Evolutionary conservation across 2,113 vertebrate species (phyloP).

Genomic region (cat (Felis catus)): DNA sequence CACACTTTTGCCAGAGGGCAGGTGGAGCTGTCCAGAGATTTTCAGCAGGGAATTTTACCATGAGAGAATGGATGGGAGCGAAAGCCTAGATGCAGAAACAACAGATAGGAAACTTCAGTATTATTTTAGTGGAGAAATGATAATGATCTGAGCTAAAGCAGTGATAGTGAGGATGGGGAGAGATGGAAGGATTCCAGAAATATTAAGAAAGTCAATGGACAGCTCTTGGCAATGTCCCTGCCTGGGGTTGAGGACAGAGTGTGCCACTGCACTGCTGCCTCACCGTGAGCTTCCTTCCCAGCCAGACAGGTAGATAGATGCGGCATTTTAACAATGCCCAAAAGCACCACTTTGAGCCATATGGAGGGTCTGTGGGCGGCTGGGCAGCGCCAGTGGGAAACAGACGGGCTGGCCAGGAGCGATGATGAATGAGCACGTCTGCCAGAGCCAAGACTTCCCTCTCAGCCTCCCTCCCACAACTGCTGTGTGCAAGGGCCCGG

Average conservation of each 20-base stretch:
- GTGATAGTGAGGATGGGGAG: not conserved
- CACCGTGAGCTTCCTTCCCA: not conserved
- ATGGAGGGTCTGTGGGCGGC: conserved; percentile 18
- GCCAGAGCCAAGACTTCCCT: not conserved
- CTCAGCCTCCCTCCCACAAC: not conserved
- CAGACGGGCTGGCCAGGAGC: not conserved
- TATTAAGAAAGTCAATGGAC: not conserved
- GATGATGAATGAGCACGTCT: not conserved
- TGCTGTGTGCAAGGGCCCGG: rapidly evolving
- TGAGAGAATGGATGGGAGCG: not conserved
- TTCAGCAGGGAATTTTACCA: not conserved
- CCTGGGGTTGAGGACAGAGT: not conserved
- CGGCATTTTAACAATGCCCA: not conserved
- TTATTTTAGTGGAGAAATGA: not conserved
- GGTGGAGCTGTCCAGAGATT: too few relatives aligned
- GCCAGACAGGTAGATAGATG: not conserved
- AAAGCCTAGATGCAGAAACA: not conserved
- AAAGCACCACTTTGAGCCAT: not conserved
- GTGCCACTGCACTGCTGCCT: not conserved
- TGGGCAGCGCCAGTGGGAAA: not conserved
- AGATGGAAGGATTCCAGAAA: not conserved
- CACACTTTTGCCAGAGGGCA: not conserved
- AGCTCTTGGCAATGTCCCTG: not conserved
- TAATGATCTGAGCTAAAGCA: not conserved
- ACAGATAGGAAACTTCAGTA: not conserved